Conservation (phyloP, 1,140 invertebrate genomes). For the Lysiphlebus fabarum region DNA sequence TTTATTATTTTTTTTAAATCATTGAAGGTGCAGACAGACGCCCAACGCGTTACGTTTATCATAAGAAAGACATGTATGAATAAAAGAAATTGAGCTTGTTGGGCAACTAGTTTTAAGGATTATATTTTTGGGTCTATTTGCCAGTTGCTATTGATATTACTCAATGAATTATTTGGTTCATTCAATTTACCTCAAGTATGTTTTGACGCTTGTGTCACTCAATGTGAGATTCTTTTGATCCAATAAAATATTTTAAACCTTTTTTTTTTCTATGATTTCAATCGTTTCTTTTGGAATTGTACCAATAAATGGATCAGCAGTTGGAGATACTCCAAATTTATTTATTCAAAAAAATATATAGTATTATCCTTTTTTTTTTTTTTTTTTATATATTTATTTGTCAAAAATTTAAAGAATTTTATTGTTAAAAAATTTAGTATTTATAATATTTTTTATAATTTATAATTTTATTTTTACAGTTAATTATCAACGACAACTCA, state of each 20-base stretch:
- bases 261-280: conserved; percentile 12
- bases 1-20: too few relatives aligned
- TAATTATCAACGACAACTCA: neutral
- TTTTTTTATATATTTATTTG: too few relatives aligned
- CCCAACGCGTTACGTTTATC: conserved; percentile 1
- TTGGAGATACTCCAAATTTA: too few relatives aligned
- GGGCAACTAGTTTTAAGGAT: conserved; percentile 36
- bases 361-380: too few relatives aligned
- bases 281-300: neutral
- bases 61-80: neutral
- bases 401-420: too few relatives aligned
- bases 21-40: neutral
- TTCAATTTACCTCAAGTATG: conserved; percentile 28
- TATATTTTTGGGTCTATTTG: conserved; percentile 29
- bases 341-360: too few relatives aligned
- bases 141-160: conserved; percentile 39
- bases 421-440: too few relatives aligned
- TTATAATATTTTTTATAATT: too few relatives aligned
- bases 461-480: neutral
- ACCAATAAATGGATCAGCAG: neutral
- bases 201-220: conserved; percentile 41
- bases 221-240: conserved; percentile 3
- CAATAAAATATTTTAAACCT: conserved; percentile 1
- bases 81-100: conserved; percentile 26
- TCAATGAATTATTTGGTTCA: conserved; percentile 34